These are phyloP conservation scores for Danio albolineatus DNA, from an alignment of 2,797 vertebrate genomes.

Conservation along the genomic window DNA sequence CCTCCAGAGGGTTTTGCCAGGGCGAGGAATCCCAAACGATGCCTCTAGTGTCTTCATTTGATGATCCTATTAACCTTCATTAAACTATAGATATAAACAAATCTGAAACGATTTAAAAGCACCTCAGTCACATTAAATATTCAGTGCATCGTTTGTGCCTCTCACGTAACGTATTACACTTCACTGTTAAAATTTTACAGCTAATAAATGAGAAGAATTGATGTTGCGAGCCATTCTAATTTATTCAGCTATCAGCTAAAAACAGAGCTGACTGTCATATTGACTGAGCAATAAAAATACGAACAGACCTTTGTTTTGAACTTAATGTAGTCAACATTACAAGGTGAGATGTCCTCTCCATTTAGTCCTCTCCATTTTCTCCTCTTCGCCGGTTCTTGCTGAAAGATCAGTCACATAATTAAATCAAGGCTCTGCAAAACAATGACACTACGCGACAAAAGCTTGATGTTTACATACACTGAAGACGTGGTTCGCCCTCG, in stretches of 20 bases:
- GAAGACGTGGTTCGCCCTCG: slow-evolving; percentile 49
- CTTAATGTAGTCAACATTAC: slow-evolving; percentile 54
- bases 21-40: neutral
- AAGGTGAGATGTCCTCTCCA: slow-evolving; percentile 55
- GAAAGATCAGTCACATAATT: slow-evolving; percentile 62
- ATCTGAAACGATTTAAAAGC: neutral
- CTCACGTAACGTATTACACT: neutral
- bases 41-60: slow-evolving; percentile 32
- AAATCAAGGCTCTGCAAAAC: slow-evolving; percentile 27
- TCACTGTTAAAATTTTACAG: neutral
- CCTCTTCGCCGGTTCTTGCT: slow-evolving; percentile 61
- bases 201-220: neutral
- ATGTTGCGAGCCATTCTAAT: neutral
- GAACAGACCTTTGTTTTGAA: slow-evolving; percentile 64
- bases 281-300: slow-evolving; percentile 52
- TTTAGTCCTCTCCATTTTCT: slow-evolving; percentile 61
- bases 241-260: slow-evolving; percentile 4
- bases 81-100: slow-evolving; percentile 6
- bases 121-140: neutral
- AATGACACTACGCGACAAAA: slow-evolving; percentile 41
- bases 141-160: neutral
- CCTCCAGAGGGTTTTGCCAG: slow-evolving; percentile 19
- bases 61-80: slow-evolving; percentile 8
- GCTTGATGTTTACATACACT: slow-evolving; percentile 59
- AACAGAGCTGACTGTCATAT: slow-evolving; percentile 47